Conservation (phyloP, 1,140 invertebrate species). For the Andrena cerasifolii region DNA sequence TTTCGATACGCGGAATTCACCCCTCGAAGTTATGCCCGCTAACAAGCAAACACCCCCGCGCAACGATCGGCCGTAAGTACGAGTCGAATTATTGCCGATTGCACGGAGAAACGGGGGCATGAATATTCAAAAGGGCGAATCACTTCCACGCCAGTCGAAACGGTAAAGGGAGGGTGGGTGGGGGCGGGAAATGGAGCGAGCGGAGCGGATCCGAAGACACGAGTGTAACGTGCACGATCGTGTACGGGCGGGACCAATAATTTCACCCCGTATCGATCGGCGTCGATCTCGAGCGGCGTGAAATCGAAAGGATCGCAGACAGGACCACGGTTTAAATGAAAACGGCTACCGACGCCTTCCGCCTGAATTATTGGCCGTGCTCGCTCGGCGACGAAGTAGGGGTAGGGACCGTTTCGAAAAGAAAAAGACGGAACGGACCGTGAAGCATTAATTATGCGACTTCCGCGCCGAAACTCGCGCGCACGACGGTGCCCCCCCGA, state of each 20-base stretch:
- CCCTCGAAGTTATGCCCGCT: too few relatives aligned
- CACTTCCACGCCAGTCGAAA: constrained; percentile 18
- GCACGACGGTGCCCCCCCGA: constrained; percentile 35
- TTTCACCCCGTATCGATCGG: constrained; percentile 42
- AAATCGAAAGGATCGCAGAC: constrained; percentile 47
- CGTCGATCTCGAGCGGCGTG: constrained; percentile 32
- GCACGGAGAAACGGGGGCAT: not conserved
- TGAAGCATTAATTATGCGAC: constrained; percentile 68
- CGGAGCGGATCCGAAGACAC: constrained; percentile 25
- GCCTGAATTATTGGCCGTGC: constrained; percentile 44
- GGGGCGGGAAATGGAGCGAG: constrained; percentile 5
- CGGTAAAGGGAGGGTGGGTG: not conserved
- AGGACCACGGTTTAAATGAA: constrained; percentile 2
- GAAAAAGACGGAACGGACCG: constrained; percentile 30
- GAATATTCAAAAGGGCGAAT: constrained; percentile 32
- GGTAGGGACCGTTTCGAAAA: constrained; percentile 20
- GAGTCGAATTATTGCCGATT: constrained; percentile 23
- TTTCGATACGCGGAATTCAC: too few relatives aligned
- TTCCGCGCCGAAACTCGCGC: constrained; percentile 58
- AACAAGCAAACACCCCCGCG: not conserved
- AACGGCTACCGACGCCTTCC: constrained; percentile 34
- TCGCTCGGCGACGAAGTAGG: not conserved
- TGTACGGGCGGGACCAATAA: constrained; percentile 40
- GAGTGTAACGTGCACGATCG: not conserved
- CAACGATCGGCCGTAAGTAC: not conserved